Conservation (phyloP, 2,888 invertebrate genomes). For the Leptura quadrifasciata region DNA sequence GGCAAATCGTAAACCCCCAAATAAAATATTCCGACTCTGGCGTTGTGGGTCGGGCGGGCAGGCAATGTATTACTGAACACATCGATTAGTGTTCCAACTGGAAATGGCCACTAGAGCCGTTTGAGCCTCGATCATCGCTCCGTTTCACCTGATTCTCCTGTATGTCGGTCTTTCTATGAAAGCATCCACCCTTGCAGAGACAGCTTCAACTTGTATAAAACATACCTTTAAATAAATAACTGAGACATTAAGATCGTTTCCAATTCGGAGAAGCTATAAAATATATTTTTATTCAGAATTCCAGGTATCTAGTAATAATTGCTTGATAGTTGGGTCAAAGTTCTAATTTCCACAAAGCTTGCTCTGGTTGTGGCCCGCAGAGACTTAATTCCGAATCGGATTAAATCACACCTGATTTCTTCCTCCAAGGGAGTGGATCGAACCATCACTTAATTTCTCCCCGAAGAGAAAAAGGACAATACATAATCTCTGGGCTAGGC, state of each 20-base stretch:
- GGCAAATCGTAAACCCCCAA: conserved; percentile 34
- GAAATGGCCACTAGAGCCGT: conserved; percentile 70
- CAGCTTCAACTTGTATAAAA: conserved; percentile 12
- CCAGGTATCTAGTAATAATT: neutral
- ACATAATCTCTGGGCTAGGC: too few species aligned
- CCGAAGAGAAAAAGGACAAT: too few species aligned
- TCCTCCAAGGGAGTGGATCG: too few species aligned
- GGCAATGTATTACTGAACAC: conserved; percentile 67
- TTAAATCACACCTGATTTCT: too few species aligned
- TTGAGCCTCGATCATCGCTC: conserved; percentile 67
- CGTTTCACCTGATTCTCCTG: conserved; percentile 67
- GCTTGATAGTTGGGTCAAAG: too few species aligned
- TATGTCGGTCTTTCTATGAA: conserved; percentile 58
- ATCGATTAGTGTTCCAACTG: conserved; percentile 72
- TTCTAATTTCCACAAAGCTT: too few species aligned
- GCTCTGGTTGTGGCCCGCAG: too few species aligned
- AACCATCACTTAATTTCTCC: too few species aligned
- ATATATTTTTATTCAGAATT: neutral
- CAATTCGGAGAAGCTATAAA: neutral
- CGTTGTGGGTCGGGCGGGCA: conserved; percentile 15
- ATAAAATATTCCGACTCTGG: conserved; percentile 39
- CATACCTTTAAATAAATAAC: conserved; percentile 32
- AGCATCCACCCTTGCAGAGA: conserved; percentile 28
- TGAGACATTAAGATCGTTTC: conserved; percentile 8
- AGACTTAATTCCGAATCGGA: too few species aligned